phyloP scores from a whole-genome alignment of 2,888 invertebrate genomes.

The Thymelicus acteon region DNA sequence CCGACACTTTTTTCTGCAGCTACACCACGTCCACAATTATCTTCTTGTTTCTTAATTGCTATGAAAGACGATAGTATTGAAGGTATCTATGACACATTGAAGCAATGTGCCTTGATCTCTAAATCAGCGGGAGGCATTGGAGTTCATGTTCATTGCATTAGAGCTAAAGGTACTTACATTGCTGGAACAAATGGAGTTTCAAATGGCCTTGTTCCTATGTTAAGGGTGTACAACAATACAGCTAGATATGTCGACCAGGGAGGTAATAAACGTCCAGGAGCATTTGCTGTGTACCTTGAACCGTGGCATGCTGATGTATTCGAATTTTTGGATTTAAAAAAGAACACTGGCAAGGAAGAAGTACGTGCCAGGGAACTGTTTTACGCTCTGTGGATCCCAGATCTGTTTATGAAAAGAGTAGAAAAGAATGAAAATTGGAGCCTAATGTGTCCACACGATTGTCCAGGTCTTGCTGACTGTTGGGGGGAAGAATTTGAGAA shows the following conservation, averaged over 20 bases:
- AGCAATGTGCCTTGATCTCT: slow-evolving; percentile 97
- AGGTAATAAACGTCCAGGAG: slow-evolving; percentile 98
- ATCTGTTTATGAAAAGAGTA: slow-evolving; percentile 98
- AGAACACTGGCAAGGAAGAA: slow-evolving; percentile 98
- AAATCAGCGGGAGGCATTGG: slow-evolving; percentile 99
- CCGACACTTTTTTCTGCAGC: slow-evolving; percentile 98
- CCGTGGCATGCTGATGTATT: slow-evolving; percentile 99
- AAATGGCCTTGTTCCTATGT: slow-evolving; percentile 98
- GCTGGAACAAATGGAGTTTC: slow-evolving; percentile 97
- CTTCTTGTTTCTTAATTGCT: slow-evolving; percentile 97
- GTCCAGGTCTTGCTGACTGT: slow-evolving; percentile 94
- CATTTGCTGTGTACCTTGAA: slow-evolving; percentile 98
- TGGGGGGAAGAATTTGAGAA: slow-evolving; percentile 98
- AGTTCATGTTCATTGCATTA: slow-evolving; percentile 97
- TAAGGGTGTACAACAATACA: slow-evolving; percentile 97
- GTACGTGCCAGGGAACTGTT: slow-evolving; percentile 97
- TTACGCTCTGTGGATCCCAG: slow-evolving; percentile 99
- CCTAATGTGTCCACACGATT: slow-evolving; percentile 98
- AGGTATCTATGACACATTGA: slow-evolving; percentile 96
- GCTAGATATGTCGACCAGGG: slow-evolving; percentile 99
- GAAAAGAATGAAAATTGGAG: slow-evolving; percentile 95
- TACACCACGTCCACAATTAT: slow-evolving; percentile 95
- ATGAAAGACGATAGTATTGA: slow-evolving; percentile 98
- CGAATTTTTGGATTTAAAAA: slow-evolving; percentile 96
- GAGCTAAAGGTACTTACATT: slow-evolving; percentile 96